Conservation (phyloP, 2,797 vertebrate genomes). For the Cryptoprocta ferox region DNA sequence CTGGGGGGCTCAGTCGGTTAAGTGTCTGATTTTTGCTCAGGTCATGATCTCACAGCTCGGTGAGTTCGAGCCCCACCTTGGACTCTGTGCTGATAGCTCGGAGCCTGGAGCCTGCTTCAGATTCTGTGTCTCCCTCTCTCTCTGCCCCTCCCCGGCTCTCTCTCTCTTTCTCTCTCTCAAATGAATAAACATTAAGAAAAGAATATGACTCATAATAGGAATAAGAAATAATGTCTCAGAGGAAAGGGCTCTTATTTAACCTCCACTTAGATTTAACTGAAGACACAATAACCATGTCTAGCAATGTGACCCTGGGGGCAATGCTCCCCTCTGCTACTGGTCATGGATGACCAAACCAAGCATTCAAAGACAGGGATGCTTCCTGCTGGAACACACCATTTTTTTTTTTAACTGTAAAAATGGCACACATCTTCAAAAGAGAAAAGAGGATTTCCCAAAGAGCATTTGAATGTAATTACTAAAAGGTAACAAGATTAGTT, state of each 20-base stretch:
- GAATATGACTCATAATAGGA: neutral
- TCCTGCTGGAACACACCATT: neutral
- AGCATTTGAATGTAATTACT: constrained; percentile 32
- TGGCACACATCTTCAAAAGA: neutral
- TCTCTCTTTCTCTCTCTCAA: no score
- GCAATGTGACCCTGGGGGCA: neutral
- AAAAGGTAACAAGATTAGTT: constrained; percentile 24
- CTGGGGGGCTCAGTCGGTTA: no score
- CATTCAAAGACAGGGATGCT: neutral
- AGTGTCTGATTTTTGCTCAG: no score
- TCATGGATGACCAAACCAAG: neutral
- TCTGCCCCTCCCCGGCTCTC: no score
- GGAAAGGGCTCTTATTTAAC: neutral
- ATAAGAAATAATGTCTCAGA: neutral
- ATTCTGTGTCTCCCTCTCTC: no score
- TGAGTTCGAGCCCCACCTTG: no score
- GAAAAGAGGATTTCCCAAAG: constrained; percentile 37
- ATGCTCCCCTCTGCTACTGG: rapidly evolving
- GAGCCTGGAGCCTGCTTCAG: no score
- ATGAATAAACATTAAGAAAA: neutral
- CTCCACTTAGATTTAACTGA: neutral
- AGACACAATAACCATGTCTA: neutral
- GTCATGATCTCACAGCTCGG: no score
- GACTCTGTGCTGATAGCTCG: no score
- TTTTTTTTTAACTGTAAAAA: neutral